A percentile compares a stretch with the other conserved stretches of the same genome.
Conservation (phyloP, 2,888 invertebrate genomes). For the Apeira syringaria region DNA sequence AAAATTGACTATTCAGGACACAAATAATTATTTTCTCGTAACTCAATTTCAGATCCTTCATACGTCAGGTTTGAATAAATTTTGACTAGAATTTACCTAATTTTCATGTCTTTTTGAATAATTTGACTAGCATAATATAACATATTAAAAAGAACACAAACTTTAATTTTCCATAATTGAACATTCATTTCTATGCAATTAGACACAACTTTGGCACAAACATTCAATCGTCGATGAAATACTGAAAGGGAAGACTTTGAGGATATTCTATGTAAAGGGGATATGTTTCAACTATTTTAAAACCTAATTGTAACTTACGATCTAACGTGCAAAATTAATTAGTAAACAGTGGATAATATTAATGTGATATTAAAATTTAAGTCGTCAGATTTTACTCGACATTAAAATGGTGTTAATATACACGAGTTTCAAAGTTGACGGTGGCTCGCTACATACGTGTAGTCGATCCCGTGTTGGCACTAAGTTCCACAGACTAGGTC, state of each 20-base stretch:
- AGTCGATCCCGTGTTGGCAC: constrained; percentile 61
- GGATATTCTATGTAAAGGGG: constrained; percentile 63
- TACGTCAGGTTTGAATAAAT: constrained; percentile 62
- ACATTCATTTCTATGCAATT: constrained; percentile 49
- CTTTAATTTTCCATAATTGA: constrained; percentile 43
- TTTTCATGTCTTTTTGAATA: constrained; percentile 62
- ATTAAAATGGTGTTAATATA: constrained; percentile 24
- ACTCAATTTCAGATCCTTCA: constrained; percentile 35
- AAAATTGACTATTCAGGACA: constrained; percentile 51
- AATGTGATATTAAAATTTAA: constrained; percentile 40
- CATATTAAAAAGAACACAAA: constrained; percentile 50
- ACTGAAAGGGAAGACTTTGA: constrained; percentile 78
- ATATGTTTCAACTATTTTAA: constrained; percentile 67
- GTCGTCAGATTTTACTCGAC: constrained; percentile 27
- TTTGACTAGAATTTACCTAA: constrained; percentile 74
- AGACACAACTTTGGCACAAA: constrained; percentile 78
- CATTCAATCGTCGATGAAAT: constrained; percentile 66
- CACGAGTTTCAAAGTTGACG: constrained; percentile 15
- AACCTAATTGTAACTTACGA: constrained; percentile 63
- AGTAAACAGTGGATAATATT: constrained; percentile 59
- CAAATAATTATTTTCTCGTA: constrained; percentile 48
- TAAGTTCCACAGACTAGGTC: constrained; percentile 48
- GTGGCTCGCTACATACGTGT: constrained; percentile 1
- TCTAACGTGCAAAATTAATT: constrained; percentile 78
- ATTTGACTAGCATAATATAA: constrained; percentile 71